Percentiles rank a stretch among this genome's conserved stretches.
phyloP scores from a whole-genome alignment of 2,888 invertebrate genomes.

The Liodrosophila aerea region DNA sequence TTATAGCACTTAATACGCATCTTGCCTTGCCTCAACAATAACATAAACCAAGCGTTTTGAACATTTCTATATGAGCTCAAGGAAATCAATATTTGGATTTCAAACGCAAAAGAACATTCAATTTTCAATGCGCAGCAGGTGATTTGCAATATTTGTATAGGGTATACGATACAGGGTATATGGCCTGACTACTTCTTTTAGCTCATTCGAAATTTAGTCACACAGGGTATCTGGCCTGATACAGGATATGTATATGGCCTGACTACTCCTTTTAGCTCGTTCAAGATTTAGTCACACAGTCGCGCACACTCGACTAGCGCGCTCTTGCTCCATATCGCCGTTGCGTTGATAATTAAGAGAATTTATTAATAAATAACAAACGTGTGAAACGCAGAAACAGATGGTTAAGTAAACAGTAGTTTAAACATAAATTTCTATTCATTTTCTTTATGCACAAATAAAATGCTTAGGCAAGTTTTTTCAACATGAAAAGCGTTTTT shows the following conservation, averaged over 20 bases:
- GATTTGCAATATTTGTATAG: slow-evolving; percentile 1
- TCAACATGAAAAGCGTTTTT: no score
- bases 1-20: slow-evolving; percentile 3
- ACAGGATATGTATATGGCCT: no score
- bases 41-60: slow-evolving; percentile 9
- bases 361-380: background rate
- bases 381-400: background rate
- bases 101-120: background rate
- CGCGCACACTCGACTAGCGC: no score
- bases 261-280: no score
- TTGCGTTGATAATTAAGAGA: background rate
- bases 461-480: slow-evolving; percentile 27
- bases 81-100: slow-evolving; percentile 7
- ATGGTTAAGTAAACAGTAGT: slow-evolving; percentile 2
- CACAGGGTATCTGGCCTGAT: slow-evolving; percentile 9
- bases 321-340: no score
- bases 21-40: slow-evolving; percentile 7
- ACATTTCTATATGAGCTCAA: slow-evolving; percentile 4
- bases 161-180: no score
- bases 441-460: slow-evolving; percentile 4
- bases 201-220: no score
- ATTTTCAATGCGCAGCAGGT: slow-evolving; percentile 4
- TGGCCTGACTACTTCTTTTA: no score
- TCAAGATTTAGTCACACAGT: no score
- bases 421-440: slow-evolving; percentile 2